These are phyloP conservation scores for Leiothrix lutea DNA, from an alignment of 2,113 vertebrate species.

Conservation along the genomic window DNA sequence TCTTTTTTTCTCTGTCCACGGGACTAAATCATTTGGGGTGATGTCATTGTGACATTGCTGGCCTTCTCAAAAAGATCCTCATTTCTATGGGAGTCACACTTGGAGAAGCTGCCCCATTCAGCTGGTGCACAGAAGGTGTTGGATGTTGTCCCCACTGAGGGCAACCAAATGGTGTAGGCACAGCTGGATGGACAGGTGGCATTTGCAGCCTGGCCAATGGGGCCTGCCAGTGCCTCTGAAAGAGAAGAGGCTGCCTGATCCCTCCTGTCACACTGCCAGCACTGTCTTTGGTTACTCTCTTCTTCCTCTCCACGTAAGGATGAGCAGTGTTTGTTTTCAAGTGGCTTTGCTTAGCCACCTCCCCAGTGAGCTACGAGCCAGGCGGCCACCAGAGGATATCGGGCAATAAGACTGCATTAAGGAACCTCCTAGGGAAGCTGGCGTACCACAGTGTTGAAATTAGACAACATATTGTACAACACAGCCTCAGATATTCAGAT, in stretches of 20 bases:
- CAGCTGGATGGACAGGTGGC: not conserved
- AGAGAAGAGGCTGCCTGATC: not conserved
- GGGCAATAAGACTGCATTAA: not conserved
- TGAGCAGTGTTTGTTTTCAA: not conserved
- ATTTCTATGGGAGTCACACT: accelerated
- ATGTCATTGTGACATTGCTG: not conserved
- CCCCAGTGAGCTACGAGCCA: not conserved
- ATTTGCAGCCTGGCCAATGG: not conserved
- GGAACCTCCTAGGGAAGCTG: conserved; percentile 11
- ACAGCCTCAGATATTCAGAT: conserved; percentile 3
- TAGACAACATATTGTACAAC: conserved; percentile 49
- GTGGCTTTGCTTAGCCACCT: not conserved
- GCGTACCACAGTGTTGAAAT: not conserved
- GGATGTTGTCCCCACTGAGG: not conserved
- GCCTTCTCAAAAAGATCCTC: not conserved
- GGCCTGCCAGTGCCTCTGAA: not conserved
- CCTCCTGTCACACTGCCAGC: not conserved
- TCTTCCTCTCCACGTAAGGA: accelerated
- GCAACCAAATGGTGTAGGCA: not conserved
- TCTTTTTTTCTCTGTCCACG: not conserved
- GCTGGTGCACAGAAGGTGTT: not conserved
- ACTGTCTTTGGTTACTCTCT: not conserved
- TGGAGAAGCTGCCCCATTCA: not conserved
- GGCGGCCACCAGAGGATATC: not conserved
- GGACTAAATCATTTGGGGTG: not conserved